phyloP scores from a whole-genome alignment of 2,888 invertebrate species.

The Elegia similella region DNA sequence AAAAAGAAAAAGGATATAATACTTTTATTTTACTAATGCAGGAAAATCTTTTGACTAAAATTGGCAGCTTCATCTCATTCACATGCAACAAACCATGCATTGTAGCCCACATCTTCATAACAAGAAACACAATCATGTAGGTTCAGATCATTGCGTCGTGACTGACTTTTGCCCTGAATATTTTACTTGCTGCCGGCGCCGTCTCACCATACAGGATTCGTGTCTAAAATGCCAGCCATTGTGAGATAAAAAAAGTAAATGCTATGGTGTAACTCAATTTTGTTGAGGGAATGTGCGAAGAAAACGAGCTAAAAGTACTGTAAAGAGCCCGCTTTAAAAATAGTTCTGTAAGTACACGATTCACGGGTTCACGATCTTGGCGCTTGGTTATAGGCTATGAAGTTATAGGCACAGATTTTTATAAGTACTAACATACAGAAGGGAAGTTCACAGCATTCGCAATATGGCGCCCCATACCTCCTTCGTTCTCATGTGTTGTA shows the following conservation, averaged over 20 bases:
- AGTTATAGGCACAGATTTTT: too few species aligned
- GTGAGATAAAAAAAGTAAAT: constrained; percentile 8
- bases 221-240: constrained; percentile 46
- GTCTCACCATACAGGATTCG: constrained; percentile 47
- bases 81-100: constrained; percentile 3
- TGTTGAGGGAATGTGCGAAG: constrained; percentile 6
- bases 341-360: background rate
- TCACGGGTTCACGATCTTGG: background rate
- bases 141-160: constrained; percentile 56
- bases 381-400: background rate
- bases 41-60: background rate
- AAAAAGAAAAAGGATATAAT: too few species aligned
- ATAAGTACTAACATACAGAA: too few species aligned
- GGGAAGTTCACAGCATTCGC: too few species aligned
- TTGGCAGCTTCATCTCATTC: background rate
- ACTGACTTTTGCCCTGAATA: constrained; percentile 78
- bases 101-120: constrained; percentile 26
- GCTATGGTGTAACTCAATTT: constrained; percentile 4
- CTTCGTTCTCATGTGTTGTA: too few species aligned
- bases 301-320: constrained; percentile 1
- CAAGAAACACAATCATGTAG: constrained; percentile 39
- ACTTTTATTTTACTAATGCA: background rate
- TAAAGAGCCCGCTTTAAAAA: background rate
- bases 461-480: too few species aligned
- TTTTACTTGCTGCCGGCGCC: constrained; percentile 62